Evolutionary conservation across 2,113 vertebrate species (phyloP), one percentile per base, ranked within the genome.

Genomic region (Pycnonotus jocosus): DNA sequence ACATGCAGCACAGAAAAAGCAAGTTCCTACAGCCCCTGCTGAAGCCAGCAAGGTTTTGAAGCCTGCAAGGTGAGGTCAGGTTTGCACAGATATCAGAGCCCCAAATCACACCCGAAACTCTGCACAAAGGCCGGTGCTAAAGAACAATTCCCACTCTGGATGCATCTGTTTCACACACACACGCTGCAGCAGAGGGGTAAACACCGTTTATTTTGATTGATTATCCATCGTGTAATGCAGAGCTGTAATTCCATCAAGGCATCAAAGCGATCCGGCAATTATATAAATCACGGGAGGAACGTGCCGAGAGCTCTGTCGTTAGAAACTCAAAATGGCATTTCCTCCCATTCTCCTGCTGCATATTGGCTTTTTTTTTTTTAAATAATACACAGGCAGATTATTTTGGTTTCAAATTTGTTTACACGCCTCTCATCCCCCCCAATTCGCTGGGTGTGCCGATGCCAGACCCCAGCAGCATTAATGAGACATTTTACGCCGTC

Each of bases 221-320:
- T 96, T 47, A 92, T 57, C 95, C 95, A 71, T 69, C 48, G 20
- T 28, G 92, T 24, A 64, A 81, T 7, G 83, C 90, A 30, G 94
- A 83, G 94, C 93, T 90, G 11, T 74, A 90, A 95, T 88, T 93
- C 96, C 93, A 84, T 92, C 91, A 28, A 65, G 84, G 47, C 95
- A 89, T 65, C 92, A 88, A 66, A 90, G 93, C 7, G 2, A 56
- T 44, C 62, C 3, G 5, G 93, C 93, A 95, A 96, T 96, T 90
- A 76, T 5, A 96, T 78, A 92, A 81, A 96, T 88, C 95, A 94
- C 0, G 14, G 82, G 23, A 68, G 76, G 82, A 80, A 80, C 37
- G 51, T 21, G 82, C 15, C 15, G 0, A 18, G 47, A 44, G 79
- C 68, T 73, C 71, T 24, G 88, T 78, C 25, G 15, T 44, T 33